Conservation (phyloP, 1,140 invertebrate genomes). For the Drosophila quadrilineata region DNA sequence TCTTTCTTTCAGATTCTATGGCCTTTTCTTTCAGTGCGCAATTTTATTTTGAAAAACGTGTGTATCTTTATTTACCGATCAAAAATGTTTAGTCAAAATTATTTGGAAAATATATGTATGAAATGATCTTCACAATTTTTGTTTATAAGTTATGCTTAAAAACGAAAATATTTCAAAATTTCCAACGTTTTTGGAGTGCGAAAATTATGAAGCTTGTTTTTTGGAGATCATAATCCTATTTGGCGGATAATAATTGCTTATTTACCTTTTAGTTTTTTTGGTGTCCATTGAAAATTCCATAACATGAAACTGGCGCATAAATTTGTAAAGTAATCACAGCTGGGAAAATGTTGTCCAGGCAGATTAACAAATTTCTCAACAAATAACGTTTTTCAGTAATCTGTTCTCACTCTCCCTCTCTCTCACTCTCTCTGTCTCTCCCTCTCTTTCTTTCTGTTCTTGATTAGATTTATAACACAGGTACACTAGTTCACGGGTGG, state of each 20-base stretch:
- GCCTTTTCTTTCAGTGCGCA: constrained; percentile 12
- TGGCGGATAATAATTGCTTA: neutral
- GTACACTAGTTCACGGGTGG: neutral
- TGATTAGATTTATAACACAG: too few relatives aligned
- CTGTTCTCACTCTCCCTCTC: neutral
- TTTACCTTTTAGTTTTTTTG: constrained; percentile 80
- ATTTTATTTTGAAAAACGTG: constrained; percentile 15
- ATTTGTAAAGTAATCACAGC: constrained; percentile 75
- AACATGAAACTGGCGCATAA: constrained; percentile 80
- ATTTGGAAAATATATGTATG: constrained; percentile 11
- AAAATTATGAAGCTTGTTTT: too few relatives aligned
- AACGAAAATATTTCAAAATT: constrained; percentile 3
- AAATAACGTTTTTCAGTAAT: too few relatives aligned
- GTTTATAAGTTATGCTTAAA: neutral
- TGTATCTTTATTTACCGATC: neutral
- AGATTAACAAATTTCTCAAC: constrained; percentile 49
- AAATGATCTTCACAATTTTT: constrained; percentile 31
- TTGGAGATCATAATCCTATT: constrained; percentile 3
- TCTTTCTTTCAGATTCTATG: too few relatives aligned
- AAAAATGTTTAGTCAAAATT: constrained; percentile 13
- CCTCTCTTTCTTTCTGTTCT: neutral
- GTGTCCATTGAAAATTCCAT: constrained; percentile 81
- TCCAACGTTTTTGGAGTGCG: too few relatives aligned
- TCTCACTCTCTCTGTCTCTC: neutral
- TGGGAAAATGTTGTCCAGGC: constrained; percentile 64